Conservation (phyloP, 2,113 vertebrate genomes). For the Zosterops japonicus region DNA sequence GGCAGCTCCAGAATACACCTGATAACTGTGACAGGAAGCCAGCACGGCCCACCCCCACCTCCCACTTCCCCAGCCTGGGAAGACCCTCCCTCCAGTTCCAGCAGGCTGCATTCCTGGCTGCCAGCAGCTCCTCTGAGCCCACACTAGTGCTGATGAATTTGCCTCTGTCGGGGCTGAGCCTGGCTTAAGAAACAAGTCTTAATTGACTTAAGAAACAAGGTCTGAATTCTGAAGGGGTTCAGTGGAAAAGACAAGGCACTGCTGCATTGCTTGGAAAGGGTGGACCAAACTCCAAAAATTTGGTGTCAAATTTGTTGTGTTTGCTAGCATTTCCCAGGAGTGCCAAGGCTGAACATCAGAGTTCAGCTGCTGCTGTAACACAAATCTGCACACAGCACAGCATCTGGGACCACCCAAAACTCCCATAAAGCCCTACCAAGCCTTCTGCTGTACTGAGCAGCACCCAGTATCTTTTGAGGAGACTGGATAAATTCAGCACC, state of each 20-base stretch:
- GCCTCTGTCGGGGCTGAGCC: rapidly evolving
- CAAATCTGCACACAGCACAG: not conserved
- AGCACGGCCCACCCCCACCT: not conserved
- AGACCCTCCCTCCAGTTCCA: not conserved
- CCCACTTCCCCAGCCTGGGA: not conserved
- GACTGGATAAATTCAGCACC: not conserved
- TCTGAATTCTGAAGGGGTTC: not conserved
- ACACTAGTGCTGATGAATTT: not conserved
- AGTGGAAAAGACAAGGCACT: not conserved
- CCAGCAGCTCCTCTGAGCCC: not conserved
- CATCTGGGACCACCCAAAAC: not conserved
- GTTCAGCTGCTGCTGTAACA: not conserved
- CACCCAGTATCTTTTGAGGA: not conserved
- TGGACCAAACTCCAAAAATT: not conserved
- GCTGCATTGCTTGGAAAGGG: not conserved
- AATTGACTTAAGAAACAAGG: not conserved
- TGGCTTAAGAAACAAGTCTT: not conserved
- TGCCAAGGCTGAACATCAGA: not conserved
- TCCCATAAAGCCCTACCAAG: not conserved
- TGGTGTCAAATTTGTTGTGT: not conserved
- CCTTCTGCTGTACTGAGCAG: not conserved
- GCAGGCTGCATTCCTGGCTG: not conserved
- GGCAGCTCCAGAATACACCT: constrained; percentile 71
- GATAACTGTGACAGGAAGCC: constrained; percentile 64
- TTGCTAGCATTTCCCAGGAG: not conserved